phyloP scores from a whole-genome alignment of 1,140 invertebrate genomes.

The Drosophila erecta region DNA sequence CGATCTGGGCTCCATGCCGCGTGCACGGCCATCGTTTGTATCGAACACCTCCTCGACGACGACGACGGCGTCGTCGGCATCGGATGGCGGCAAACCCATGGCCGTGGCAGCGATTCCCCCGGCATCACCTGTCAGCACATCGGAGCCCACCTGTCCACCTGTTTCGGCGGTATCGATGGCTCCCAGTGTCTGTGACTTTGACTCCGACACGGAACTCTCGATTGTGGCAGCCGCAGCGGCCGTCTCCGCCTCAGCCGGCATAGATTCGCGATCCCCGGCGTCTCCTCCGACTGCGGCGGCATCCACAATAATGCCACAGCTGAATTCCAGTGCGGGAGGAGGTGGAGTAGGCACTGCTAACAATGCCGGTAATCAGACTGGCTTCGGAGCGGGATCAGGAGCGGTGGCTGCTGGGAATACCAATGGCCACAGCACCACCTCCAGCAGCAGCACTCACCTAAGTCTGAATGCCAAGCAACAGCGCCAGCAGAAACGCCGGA shows the following conservation, averaged over 20 bases:
- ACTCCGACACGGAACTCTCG: constrained; percentile 78
- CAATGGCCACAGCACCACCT: constrained; percentile 54
- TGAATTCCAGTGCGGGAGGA: not conserved
- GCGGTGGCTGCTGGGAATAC: constrained; percentile 17
- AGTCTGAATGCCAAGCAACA: constrained; percentile 87
- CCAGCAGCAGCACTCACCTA: constrained; percentile 55
- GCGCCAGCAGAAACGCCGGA: constrained; percentile 92
- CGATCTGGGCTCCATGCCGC: constrained; percentile 13
- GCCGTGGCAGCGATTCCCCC: constrained; percentile 1
- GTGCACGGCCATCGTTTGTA: constrained; percentile 4
- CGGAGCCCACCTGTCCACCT: constrained; percentile 18
- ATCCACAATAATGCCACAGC: constrained; percentile 6
- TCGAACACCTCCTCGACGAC: not conserved
- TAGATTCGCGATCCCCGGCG: constrained; percentile 42
- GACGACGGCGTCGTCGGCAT: not conserved
- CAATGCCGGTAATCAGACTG: constrained; percentile 20
- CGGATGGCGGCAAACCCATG: constrained; percentile 4
- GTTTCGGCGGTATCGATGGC: constrained; percentile 13
- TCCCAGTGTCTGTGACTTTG: constrained; percentile 72
- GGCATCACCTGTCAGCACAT: constrained; percentile 8
- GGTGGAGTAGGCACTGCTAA: not conserved
- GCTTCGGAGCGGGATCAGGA: constrained; percentile 28
- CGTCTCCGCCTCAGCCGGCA: constrained; percentile 30
- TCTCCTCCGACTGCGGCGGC: constrained; percentile 17
- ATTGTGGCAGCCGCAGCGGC: constrained; percentile 68